These are phyloP conservation scores for Diadromus collaris DNA, from an alignment of 2,888 invertebrate genomes.

Conservation along the genomic window DNA sequence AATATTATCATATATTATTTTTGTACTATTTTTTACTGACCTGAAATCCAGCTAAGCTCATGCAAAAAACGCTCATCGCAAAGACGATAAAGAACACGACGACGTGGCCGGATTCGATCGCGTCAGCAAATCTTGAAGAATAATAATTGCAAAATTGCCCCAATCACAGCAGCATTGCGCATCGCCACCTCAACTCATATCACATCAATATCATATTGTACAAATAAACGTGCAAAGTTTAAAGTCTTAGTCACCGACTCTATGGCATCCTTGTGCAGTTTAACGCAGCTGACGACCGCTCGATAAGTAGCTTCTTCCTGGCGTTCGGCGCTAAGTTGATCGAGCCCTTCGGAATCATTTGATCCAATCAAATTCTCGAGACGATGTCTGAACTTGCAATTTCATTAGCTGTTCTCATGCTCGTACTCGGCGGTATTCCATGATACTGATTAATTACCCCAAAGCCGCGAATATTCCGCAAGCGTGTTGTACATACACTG, in stretches of 20 bases:
- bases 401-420: conserved; percentile 1
- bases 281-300: conserved; percentile 48
- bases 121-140: conserved; percentile 43
- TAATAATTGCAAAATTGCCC: background rate
- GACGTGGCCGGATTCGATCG: conserved; percentile 50
- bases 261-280: conserved; percentile 57
- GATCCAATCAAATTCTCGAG: conserved; percentile 32
- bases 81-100: conserved; percentile 46
- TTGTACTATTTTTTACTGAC: conserved; percentile 8
- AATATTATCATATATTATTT: background rate
- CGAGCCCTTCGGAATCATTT: background rate
- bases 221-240: background rate
- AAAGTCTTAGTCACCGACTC: conserved; percentile 50
- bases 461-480: conserved; percentile 53
- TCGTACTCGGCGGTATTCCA: background rate
- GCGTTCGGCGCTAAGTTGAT: background rate
- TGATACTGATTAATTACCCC: conserved; percentile 30
- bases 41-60: conserved; percentile 56
- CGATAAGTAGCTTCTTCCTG: conserved; percentile 31
- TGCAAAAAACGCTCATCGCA: conserved; percentile 45
- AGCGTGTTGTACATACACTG: conserved; percentile 55
- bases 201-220: background rate
- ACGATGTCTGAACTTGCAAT: conserved; percentile 27
- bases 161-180: background rate
- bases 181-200: background rate